Evolutionary conservation across 37 sponge, comb jelly and placozoan genomes (phyloP).

Genomic region (Mnemiopsis leidyi): DNA sequence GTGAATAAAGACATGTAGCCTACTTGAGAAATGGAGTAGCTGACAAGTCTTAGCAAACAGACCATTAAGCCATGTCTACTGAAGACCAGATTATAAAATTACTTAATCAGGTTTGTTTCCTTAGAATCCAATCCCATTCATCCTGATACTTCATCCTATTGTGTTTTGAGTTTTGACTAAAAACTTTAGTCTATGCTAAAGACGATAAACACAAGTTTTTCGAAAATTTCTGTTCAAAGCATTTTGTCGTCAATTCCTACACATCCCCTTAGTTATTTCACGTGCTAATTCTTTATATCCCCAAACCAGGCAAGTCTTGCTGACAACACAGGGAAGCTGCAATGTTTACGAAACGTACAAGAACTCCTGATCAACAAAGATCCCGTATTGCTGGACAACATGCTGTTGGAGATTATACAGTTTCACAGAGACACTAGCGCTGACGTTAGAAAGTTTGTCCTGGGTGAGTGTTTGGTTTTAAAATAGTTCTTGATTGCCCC

Average conservation of each 20-base stretch:
- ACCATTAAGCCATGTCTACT: neutral
- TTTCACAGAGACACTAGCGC: constrained; percentile 76
- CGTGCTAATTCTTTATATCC: too few relatives aligned
- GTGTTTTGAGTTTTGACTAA: too few relatives aligned
- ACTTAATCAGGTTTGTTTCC: neutral
- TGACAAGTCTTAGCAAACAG: too few relatives aligned
- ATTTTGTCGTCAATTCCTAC: neutral
- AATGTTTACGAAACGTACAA: constrained; percentile 69
- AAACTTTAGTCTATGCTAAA: too few relatives aligned
- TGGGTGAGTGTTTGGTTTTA: too few relatives aligned
- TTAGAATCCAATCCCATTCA: too few relatives aligned
- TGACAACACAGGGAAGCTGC: constrained; percentile 31
- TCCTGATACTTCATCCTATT: too few relatives aligned
- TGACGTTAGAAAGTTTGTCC: constrained; percentile 89
- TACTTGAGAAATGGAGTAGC: too few relatives aligned
- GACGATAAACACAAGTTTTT: too few relatives aligned
- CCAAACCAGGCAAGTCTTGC: constrained; percentile 29
- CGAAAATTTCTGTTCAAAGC: neutral
- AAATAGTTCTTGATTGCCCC: too few relatives aligned
- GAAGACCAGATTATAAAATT: constrained; percentile 7
- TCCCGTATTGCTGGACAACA: constrained; percentile 79
- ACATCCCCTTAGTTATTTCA: neutral
- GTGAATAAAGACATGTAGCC: too few relatives aligned
- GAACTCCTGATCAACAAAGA: constrained; percentile 92
- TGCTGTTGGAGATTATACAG: constrained; percentile 85